A percentile compares a stretch with the other conserved stretches of the same genome.
Evolutionary conservation across 1,140 invertebrate species (phyloP).

Genomic region (Heliconius eleuchia): DNA sequence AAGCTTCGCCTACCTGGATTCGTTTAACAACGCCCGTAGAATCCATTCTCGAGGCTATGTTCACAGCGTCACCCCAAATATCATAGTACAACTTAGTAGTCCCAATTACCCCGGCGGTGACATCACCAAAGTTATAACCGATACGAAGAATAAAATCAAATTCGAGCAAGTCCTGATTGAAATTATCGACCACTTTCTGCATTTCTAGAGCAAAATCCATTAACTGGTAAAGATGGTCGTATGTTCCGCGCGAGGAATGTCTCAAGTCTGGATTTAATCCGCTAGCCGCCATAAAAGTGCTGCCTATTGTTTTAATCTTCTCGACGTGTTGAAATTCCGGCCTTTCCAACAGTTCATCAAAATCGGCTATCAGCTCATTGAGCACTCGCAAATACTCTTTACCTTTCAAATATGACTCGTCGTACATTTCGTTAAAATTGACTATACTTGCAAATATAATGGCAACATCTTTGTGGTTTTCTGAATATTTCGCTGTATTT

Average conservation of each 20-base stretch:
- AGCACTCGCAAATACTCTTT: constrained; percentile 96
- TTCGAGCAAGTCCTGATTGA: constrained; percentile 93
- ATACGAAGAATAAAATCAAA: constrained; percentile 96
- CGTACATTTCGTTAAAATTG: constrained; percentile 98
- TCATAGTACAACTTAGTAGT: constrained; percentile 98
- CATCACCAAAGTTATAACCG: constrained; percentile 93
- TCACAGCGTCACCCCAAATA: constrained; percentile 99
- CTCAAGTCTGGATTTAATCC: constrained; percentile 91
- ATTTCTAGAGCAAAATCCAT: constrained; percentile 95
- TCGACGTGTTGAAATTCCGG: constrained; percentile 94
- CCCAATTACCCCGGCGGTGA: constrained; percentile 97
- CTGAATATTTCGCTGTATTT: constrained; percentile 96
- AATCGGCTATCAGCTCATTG: constrained; percentile 97
- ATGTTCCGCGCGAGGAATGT: constrained; percentile 82
- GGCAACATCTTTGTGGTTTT: constrained; percentile 95
- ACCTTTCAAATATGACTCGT: constrained; percentile 95
- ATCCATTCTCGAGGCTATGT: constrained; percentile 98
- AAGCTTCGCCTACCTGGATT: constrained; percentile 92
- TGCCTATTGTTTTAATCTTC: constrained; percentile 99
- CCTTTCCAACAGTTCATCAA: constrained; percentile 94
- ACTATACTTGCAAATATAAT: constrained; percentile 97
- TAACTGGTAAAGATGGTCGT: constrained; percentile 91
- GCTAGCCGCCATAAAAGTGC: constrained; percentile 98
- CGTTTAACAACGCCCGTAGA: constrained; percentile 92
- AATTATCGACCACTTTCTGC: constrained; percentile 92